phyloP scores from a whole-genome alignment of 2,797 vertebrate genomes.

The Microcaecilia unicolor region DNA sequence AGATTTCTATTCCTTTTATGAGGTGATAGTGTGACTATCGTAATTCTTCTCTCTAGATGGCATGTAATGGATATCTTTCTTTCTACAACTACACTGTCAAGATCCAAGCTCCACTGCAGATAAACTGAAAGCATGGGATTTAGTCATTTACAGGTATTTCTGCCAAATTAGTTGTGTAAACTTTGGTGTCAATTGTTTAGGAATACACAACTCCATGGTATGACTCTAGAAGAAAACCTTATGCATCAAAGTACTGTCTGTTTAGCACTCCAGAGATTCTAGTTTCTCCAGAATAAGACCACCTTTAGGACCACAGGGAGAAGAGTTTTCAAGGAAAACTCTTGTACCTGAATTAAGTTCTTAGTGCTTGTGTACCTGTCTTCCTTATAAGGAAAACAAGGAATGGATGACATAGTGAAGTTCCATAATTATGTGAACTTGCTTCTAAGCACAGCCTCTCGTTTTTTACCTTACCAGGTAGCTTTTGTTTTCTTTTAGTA shows the following conservation, averaged over 20 bases:
- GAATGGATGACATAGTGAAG: conserved; percentile 56
- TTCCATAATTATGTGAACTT: conserved; percentile 40
- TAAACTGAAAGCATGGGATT: conserved; percentile 33
- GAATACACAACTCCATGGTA: no score
- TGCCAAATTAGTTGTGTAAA: background rate
- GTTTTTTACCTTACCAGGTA: conserved; percentile 54
- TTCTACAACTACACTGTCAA: conserved; percentile 21
- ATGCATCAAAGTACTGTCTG: no score
- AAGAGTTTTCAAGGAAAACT: conserved; percentile 26
- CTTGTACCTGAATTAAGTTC: conserved; percentile 51
- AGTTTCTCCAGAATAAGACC: no score
- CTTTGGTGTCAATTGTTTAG: conserved; percentile 2
- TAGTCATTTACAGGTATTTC: conserved; percentile 37
- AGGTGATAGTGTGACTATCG: no score
- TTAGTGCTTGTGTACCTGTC: conserved; percentile 58
- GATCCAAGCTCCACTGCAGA: conserved; percentile 15
- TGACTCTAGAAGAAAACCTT: no score
- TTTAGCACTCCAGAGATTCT: background rate
- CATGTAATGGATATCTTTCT: no score
- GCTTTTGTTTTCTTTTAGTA: conserved; percentile 45
- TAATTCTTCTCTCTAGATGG: no score
- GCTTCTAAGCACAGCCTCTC: conserved; percentile 41
- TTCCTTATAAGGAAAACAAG: conserved; percentile 75
- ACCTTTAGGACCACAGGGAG: conserved; percentile 37
- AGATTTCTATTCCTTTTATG: no score